Conservation (phyloP, 1,140 invertebrate genomes). For the Lordiphosa collinella region DNA sequence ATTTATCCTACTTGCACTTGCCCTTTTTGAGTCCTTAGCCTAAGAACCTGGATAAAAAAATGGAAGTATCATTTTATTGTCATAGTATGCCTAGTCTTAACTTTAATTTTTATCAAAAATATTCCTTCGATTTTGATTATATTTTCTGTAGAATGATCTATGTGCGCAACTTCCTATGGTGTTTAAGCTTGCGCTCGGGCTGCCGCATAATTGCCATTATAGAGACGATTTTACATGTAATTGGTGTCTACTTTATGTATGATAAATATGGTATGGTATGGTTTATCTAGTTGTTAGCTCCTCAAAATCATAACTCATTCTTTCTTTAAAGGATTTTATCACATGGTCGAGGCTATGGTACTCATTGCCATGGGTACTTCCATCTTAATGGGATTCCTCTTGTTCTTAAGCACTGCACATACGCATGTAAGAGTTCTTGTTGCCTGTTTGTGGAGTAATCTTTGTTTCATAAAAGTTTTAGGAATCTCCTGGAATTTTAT, state of each 20-base stretch:
- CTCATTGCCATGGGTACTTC: background rate
- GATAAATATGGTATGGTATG: background rate
- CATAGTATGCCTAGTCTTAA: too few relatives aligned
- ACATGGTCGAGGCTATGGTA: background rate
- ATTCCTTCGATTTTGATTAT: too few relatives aligned
- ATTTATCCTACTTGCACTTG: too few relatives aligned
- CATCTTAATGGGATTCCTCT: background rate
- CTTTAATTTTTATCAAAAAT: too few relatives aligned
- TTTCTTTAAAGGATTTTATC: background rate
- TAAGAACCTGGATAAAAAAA: too few relatives aligned
- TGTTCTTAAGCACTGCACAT: background rate
- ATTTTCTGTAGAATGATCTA: background rate
- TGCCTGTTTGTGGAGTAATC: too few relatives aligned
- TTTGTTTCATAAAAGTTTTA: background rate
- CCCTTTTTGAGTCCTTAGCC: too few relatives aligned
- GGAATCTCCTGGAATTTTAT: constrained; percentile 3
- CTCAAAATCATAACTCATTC: background rate
- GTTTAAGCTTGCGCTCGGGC: background rate
- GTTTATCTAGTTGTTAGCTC: background rate
- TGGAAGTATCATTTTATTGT: too few relatives aligned
- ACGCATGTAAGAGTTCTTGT: background rate
- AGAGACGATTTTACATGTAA: background rate
- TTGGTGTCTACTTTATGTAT: background rate
- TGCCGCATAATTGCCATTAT: background rate
- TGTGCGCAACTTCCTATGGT: background rate